Evolutionary conservation across 2,797 vertebrate genomes (phyloP).

Genomic region (Emys orbicularis): DNA sequence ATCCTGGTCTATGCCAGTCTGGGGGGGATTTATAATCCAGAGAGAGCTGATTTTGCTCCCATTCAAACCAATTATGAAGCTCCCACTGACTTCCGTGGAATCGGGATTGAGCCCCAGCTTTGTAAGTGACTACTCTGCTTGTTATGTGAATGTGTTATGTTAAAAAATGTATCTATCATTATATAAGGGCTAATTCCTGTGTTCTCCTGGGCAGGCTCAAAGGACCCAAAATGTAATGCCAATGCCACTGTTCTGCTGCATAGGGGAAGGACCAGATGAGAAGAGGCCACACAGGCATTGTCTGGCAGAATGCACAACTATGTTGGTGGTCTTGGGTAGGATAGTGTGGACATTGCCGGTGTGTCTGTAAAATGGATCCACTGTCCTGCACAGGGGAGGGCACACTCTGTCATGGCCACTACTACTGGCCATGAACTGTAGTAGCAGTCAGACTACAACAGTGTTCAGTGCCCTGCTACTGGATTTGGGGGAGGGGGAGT

Average conservation of each 20-base stretch:
- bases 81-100: not conserved
- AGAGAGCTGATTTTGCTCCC: rapidly evolving
- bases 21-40: not conserved
- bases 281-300: not conserved
- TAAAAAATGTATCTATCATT: not conserved
- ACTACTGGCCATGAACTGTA: not conserved
- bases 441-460: not conserved
- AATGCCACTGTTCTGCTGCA: not conserved
- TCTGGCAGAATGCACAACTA: too few relatives aligned
- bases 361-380: not conserved
- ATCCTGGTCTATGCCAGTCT: rapidly evolving
- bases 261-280: not conserved
- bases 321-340: not conserved
- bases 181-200: not conserved
- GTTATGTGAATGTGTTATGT: not conserved
- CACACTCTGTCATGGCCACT: not conserved
- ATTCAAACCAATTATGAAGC: not conserved
- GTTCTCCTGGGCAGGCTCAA: not conserved
- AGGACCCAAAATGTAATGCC: not conserved
- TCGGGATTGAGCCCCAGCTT: rapidly evolving
- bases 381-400: not conserved
- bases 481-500: not conserved
- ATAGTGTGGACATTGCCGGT: not conserved
- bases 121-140: not conserved
- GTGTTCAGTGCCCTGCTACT: not conserved